These are phyloP conservation scores for Brachirus orientalis DNA, from an alignment of 2,113 vertebrate genomes.

Conservation along the genomic window DNA sequence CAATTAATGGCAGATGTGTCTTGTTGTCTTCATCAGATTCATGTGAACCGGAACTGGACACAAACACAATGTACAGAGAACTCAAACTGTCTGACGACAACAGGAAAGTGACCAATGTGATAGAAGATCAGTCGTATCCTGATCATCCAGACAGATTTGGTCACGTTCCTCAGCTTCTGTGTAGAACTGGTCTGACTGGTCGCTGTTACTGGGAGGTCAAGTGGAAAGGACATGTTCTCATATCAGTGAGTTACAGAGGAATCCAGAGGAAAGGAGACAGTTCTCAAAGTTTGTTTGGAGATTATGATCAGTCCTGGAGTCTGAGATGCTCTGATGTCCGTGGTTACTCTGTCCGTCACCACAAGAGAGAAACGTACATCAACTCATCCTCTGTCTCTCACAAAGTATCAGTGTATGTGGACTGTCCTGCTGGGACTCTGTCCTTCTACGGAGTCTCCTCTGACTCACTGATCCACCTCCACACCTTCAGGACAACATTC, in stretches of 20 bases:
- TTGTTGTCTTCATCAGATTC: slow-evolving; percentile 3
- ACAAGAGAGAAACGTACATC: background rate
- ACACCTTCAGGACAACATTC: slow-evolving; percentile 20
- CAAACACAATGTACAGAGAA: background rate
- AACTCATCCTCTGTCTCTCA: background rate
- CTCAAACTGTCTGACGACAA: slow-evolving; percentile 19
- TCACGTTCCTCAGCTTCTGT: slow-evolving; percentile 1
- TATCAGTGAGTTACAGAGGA: slow-evolving; percentile 13
- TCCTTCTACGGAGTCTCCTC: slow-evolving; percentile 18
- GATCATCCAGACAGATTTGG: slow-evolving; percentile 16
- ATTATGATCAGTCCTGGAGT: slow-evolving; percentile 10
- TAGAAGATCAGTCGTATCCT: background rate
- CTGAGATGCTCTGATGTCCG: background rate
- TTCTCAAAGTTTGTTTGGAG: background rate
- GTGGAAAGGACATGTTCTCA: background rate
- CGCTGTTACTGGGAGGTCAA: slow-evolving; percentile 28
- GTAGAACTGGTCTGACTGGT: slow-evolving; percentile 2
- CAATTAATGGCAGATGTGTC: background rate
- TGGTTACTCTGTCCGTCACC: slow-evolving; percentile 1
- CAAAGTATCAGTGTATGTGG: slow-evolving; percentile 11
- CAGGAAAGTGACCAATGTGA: background rate
- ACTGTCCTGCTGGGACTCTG: slow-evolving; percentile 13
- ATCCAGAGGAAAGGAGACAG: slow-evolving; percentile 11
- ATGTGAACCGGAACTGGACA: slow-evolving; percentile 12
- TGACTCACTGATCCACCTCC: slow-evolving; percentile 18